Conservation (phyloP, 2,113 vertebrate species). For the Paramisgurnus dabryanus region DNA sequence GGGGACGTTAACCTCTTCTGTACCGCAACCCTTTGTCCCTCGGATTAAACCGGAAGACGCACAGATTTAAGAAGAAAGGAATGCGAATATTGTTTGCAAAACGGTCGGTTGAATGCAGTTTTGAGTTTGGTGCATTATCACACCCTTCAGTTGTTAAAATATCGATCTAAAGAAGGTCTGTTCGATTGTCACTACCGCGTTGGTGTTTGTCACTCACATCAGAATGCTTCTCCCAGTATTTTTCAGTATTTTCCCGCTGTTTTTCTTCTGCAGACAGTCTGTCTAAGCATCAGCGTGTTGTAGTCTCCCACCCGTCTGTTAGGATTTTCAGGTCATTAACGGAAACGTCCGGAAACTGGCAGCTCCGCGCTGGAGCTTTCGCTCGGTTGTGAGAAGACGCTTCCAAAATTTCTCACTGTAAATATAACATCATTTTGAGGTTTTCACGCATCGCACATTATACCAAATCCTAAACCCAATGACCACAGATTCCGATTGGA, state of each 20-base stretch:
- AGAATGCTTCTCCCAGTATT: slow-evolving; percentile 25
- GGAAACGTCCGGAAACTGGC: slow-evolving; percentile 27
- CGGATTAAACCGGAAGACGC: background rate
- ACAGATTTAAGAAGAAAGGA: background rate
- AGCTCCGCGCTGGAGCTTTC: slow-evolving; percentile 34
- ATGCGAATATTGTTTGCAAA: background rate
- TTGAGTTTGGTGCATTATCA: background rate
- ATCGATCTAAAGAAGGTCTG: background rate
- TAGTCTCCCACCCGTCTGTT: slow-evolving; percentile 40
- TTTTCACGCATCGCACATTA: slow-evolving; percentile 31
- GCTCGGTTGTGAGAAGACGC: slow-evolving; percentile 18
- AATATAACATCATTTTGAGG: background rate
- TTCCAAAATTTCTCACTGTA: background rate
- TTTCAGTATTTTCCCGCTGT: slow-evolving; percentile 29
- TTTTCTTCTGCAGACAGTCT: slow-evolving; percentile 44
- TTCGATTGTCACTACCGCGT: background rate
- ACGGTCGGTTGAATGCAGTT: too few relatives aligned
- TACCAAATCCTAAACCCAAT: slow-evolving; percentile 32
- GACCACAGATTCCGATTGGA: slow-evolving; percentile 44
- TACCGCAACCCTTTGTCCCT: background rate
- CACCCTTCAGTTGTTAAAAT: background rate
- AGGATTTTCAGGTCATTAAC: slow-evolving; percentile 49
- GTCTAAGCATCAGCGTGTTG: slow-evolving; percentile 50
- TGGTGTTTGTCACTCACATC: slow-evolving; percentile 30
- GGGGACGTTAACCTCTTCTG: slow-evolving; percentile 27